Evolutionary conservation across 2,797 vertebrate species (phyloP), one percentile per base, ranked within the genome.

Genomic region (Acipenser transmontanus): DNA sequence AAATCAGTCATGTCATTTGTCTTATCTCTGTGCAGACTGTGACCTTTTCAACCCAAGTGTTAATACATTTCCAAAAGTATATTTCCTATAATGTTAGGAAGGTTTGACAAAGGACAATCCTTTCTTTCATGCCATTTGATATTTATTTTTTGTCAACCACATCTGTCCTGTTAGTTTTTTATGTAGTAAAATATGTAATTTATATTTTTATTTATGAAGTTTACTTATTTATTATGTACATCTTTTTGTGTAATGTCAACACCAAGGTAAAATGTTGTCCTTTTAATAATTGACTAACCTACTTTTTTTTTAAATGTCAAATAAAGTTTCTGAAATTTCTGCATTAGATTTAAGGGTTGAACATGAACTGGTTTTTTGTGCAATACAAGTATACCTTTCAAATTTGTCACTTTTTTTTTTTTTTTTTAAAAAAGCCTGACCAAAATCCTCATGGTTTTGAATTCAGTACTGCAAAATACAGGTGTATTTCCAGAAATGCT

Each of bases 141-240:
- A 1, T 62, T 62, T 83, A 75, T 86, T 87, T 82, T 75, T 83
- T 84, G 68, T 85, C 86, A 61, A 47, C 85, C 85, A 87, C 87
- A 81, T 82, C 76, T 84, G 79, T 87, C 80, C 57, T 81, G 80
- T 87, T 77, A 14, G 77, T 54, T 62, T 34, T 54, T 54, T 54
- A n/a, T 54, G n/a, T 54, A 54, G 8, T 62, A 54, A 62, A 63
- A 54, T 85, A 87, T 89, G 8, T 54, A 54, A 54, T 54, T 86
- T 89, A 84, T 89, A 86, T 87, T 85, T 83, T 50, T 49, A 85
- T 90, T 84, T 89, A 85, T 88, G 4, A 84, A 72, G 74, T 82
- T 71, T 75, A 84, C 87, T 88, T 79, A 88, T 88, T 91, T 91
- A 89, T 91, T 88, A 71, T 71, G 80, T 89, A 80, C 80, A 88